These are phyloP conservation scores for Diplodus sargus DNA, from an alignment of 2,797 vertebrate genomes.

Conservation along the genomic window DNA sequence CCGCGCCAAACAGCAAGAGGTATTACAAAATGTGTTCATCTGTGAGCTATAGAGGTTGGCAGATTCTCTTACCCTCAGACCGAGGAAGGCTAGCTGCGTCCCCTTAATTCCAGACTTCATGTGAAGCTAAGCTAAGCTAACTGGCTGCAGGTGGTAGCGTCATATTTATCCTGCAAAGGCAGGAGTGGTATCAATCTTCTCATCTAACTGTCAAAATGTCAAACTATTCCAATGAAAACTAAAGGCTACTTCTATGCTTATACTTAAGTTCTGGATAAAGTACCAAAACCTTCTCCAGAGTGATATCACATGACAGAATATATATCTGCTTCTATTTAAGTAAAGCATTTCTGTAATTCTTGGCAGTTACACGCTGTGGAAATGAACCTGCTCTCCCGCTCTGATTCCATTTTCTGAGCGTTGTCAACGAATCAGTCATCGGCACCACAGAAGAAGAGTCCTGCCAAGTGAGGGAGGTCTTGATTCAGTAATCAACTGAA, in stretches of 20 bases:
- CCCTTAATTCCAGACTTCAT: neutral
- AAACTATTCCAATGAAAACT: constrained; percentile 4
- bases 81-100: neutral
- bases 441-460: constrained; percentile 42
- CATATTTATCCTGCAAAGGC: neutral
- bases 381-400: constrained; percentile 44
- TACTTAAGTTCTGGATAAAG: neutral
- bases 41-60: no score
- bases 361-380: constrained; percentile 27
- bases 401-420: constrained; percentile 21
- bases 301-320: constrained; percentile 23
- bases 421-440: constrained; percentile 45
- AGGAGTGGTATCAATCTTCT: neutral
- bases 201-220: neutral
- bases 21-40: no score
- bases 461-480: constrained; percentile 57
- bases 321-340: constrained; percentile 34
- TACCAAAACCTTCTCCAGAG: constrained; percentile 16
- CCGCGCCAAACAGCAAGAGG: no score
- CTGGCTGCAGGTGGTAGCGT: neutral
- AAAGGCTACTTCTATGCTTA: neutral
- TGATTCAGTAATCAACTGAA: constrained; percentile 75
- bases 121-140: constrained; percentile 1
- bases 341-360: constrained; percentile 27
- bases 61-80: neutral